A percentile compares a stretch with the other conserved stretches of the same genome.
phyloP scores from a whole-genome alignment of 2,113 vertebrate genomes.

The Muntiacus muntjak region DNA sequence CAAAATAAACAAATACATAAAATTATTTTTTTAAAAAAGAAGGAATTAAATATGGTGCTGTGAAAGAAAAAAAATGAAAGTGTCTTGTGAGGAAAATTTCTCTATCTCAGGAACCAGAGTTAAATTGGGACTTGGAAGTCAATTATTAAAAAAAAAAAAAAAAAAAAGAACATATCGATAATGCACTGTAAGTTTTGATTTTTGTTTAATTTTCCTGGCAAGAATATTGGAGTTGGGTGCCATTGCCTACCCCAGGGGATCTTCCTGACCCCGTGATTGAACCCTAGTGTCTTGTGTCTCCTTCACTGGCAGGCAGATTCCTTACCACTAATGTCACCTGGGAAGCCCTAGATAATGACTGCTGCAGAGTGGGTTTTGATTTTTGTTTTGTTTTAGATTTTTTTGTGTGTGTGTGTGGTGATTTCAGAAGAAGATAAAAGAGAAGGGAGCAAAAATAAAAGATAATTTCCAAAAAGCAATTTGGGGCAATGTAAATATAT shows the following conservation, averaged over 20 bases:
- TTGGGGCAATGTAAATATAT: neutral
- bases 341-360: neutral
- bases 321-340: neutral
- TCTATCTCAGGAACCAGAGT: neutral
- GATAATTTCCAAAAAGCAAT: neutral
- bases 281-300: neutral
- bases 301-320: neutral
- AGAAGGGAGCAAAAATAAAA: neutral
- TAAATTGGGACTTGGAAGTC: neutral
- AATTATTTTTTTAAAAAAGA: neutral
- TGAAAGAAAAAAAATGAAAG: neutral
- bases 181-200: neutral
- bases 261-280: neutral
- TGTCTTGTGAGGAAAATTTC: neutral
- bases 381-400: neutral
- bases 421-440: neutral
- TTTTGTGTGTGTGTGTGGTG: neutral
- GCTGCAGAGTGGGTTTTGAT: neutral
- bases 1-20: neutral
- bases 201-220: neutral
- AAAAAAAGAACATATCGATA: neutral
- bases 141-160: neutral
- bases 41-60: neutral
- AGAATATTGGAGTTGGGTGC: neutral
- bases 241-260: neutral